Conservation (phyloP, 2,797 vertebrate species). For the Hydrocynus forskahlii region DNA sequence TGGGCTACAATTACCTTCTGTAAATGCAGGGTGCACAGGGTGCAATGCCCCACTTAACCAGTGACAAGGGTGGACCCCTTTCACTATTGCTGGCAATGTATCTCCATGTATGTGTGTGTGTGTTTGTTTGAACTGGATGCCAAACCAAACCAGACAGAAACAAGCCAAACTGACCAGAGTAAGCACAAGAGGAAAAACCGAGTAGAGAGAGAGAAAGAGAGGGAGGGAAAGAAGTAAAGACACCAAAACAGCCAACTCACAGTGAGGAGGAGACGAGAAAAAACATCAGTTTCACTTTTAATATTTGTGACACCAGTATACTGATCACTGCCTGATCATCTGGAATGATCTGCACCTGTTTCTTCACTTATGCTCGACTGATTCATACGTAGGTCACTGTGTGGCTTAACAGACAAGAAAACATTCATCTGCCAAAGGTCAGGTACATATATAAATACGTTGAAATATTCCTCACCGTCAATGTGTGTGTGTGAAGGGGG, state of each 20-base stretch:
- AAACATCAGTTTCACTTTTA: too few relatives aligned
- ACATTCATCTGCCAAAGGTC: too few relatives aligned
- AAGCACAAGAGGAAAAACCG: slow-evolving; percentile 28
- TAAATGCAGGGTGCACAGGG: slow-evolving; percentile 71
- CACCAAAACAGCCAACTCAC: neutral
- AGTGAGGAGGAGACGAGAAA: neutral
- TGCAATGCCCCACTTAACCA: slow-evolving; percentile 67
- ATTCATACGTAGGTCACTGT: too few relatives aligned
- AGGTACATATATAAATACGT: too few relatives aligned
- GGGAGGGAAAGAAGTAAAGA: slow-evolving; percentile 2
- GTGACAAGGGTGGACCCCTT: slow-evolving; percentile 74
- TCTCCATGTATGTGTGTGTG: slow-evolving; percentile 46
- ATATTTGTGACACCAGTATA: too few relatives aligned
- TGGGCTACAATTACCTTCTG: slow-evolving; percentile 75
- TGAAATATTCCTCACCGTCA: slow-evolving; percentile 69
- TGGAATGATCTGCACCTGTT: too few relatives aligned
- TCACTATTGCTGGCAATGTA: slow-evolving; percentile 65
- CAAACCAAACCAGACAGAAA: slow-evolving; percentile 41
- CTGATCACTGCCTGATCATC: too few relatives aligned
- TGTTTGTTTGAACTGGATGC: slow-evolving; percentile 14
- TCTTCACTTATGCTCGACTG: too few relatives aligned
- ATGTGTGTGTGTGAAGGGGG: slow-evolving; percentile 87
- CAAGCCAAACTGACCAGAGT: slow-evolving; percentile 37
- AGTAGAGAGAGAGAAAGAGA: neutral
- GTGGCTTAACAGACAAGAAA: too few relatives aligned